phyloP scores from a whole-genome alignment of 2,113 vertebrate species.

The Myocastor coypus region DNA sequence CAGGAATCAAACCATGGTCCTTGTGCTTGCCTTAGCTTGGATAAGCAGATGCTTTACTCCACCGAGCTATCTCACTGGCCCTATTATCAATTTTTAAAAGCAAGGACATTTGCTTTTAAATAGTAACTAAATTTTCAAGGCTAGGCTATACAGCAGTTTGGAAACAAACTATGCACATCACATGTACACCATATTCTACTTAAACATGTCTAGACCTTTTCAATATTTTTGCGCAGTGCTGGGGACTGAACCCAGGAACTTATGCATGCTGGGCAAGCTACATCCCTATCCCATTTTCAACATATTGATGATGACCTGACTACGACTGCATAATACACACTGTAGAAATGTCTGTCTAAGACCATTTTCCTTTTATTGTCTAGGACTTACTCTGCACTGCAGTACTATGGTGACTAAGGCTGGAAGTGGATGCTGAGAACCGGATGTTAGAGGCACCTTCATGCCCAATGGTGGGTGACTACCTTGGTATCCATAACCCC shows the following conservation, averaged over 20 bases:
- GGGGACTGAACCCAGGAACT: neutral
- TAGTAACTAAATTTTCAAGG: constrained; percentile 15
- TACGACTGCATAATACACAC: neutral
- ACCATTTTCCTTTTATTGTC: neutral
- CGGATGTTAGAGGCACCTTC: neutral
- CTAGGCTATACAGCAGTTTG: neutral
- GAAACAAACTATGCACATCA: neutral
- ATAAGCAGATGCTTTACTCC: too few relatives aligned
- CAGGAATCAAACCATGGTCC: too few relatives aligned
- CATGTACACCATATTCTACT: neutral
- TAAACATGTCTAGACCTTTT: neutral
- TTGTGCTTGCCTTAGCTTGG: too few relatives aligned
- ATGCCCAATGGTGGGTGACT: neutral
- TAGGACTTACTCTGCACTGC: neutral
- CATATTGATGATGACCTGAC: neutral
- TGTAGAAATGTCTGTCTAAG: neutral
- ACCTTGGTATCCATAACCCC: neutral
- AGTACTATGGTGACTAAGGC: neutral
- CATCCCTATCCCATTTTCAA: neutral
- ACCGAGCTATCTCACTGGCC: too few relatives aligned
- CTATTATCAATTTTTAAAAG: neutral
- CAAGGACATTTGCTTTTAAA: neutral
- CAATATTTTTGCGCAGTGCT: neutral
- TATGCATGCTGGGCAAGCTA: neutral
- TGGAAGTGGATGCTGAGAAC: neutral